Evolutionary conservation across 2,113 vertebrate species (phyloP), one percentile per base, ranked within the genome.

Genomic region (Scopus umbretta): DNA sequence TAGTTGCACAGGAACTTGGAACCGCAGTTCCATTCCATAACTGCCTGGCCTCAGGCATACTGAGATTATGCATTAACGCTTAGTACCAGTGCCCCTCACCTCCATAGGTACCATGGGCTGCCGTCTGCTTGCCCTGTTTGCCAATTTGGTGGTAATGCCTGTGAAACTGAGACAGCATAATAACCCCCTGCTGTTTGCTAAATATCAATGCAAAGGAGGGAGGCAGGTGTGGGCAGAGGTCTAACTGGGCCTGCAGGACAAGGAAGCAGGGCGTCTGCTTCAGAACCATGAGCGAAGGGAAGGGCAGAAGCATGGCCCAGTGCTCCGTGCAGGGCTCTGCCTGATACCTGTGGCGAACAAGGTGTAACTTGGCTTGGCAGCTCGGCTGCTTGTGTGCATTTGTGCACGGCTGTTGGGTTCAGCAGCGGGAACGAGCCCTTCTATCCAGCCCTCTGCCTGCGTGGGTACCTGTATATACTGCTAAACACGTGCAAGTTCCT

Each of bases 171-270:
- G 83, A 21, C 42, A 50, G 32, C 13, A 8, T 11, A 20, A 25
- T 1, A 2, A 36, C 61, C 16, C 78, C 18, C 14, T 21, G 29
- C 67, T 22, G 6, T 30, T 27, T 12, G 15, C 55, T 32, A 30
- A 42, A 13, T 3, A 9, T 22, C 29, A 23, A 2, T 0, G 8
- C 0, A 1, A 27, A 19, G 40, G 29, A 32, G 10, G 16, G 55
- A 32, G 38, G 55, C 13, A 4, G 56, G 56, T 38, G 13, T 1
- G 12, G 36, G 16, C 38, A 49, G 80, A 53, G 45, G 22, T 13
- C 13, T 50, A 6, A 1, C 21, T 38, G 34, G 36, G 67, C 3
- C 16, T 11, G 22, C 13, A 27, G 42, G 36, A 7, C 6, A 4
- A 4, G 45, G 61, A 43, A 29, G 26, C 42, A 10, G 40, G 12